Evolutionary conservation across 1,140 invertebrate species (phyloP).

Genomic region (Drosophila tropicalis): DNA sequence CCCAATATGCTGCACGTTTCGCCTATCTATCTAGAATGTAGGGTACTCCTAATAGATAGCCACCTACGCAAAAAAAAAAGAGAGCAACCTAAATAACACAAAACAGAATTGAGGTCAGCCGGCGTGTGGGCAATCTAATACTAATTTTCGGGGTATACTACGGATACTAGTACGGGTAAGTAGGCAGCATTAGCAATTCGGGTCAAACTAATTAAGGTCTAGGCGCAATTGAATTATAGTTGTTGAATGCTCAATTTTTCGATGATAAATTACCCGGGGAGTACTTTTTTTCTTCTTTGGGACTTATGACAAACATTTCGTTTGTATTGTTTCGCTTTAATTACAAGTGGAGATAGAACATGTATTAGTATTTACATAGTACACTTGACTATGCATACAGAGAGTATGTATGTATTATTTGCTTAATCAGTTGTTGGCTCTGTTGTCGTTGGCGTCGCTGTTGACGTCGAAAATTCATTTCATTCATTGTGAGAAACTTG

Average conservation of each 20-base stretch:
- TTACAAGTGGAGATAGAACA: conserved; percentile 9
- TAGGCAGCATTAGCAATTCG: conserved; percentile 16
- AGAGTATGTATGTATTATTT: conserved; percentile 19
- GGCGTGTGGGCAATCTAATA: conserved; percentile 59
- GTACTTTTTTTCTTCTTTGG: background rate
- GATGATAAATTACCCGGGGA: conserved; percentile 1
- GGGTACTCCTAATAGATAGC: background rate
- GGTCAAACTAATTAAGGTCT: conserved; percentile 61
- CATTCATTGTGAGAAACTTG: conserved; percentile 35
- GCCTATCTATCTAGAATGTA: background rate
- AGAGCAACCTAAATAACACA: conserved; percentile 10
- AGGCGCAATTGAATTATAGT: conserved; percentile 38
- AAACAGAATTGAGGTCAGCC: conserved; percentile 25
- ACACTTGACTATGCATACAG: conserved; percentile 1
- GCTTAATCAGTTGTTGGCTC: conserved; percentile 36
- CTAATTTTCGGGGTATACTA: conserved; percentile 6
- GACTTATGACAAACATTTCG: background rate
- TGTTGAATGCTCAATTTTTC: background rate
- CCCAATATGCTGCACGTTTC: background rate
- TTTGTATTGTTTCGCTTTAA: conserved; percentile 5
- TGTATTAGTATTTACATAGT: conserved; percentile 2
- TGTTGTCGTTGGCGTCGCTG: background rate
- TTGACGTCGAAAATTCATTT: conserved; percentile 26
- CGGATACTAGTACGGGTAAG: background rate
- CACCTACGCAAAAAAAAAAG: conserved; percentile 8